Conservation (phyloP, 2,113 vertebrate species). For the Pterocles gutturalis region DNA sequence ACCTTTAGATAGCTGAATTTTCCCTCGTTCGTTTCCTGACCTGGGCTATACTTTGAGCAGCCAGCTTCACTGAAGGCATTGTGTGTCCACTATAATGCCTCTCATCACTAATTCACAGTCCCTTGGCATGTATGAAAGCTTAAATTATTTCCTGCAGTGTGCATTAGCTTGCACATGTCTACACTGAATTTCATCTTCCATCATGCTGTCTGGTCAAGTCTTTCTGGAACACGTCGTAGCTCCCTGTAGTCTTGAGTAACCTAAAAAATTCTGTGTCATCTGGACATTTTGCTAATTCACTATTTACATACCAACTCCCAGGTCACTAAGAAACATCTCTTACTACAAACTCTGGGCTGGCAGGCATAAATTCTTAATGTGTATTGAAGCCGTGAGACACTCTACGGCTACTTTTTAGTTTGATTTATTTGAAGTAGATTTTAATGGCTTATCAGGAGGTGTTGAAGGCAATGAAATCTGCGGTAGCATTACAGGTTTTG, state of each 20-base stretch:
- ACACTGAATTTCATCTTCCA: slow-evolving; percentile 72
- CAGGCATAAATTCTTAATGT: slow-evolving; percentile 60
- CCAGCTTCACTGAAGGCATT: slow-evolving; percentile 58
- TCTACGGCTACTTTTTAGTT: slow-evolving; percentile 35
- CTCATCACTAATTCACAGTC: slow-evolving; percentile 74
- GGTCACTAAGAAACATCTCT: slow-evolving; percentile 70
- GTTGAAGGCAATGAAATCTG: background rate
- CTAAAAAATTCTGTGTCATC: slow-evolving; percentile 77
- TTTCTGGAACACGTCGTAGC: slow-evolving; percentile 61
- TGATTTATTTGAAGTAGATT: slow-evolving; percentile 23
- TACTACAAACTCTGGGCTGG: slow-evolving; percentile 50
- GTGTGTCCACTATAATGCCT: slow-evolving; percentile 68
- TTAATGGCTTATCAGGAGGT: slow-evolving; percentile 30
- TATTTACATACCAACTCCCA: slow-evolving; percentile 76
- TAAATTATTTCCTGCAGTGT: slow-evolving; percentile 73
- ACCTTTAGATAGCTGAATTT: slow-evolving; percentile 1
- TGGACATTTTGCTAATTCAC: slow-evolving; percentile 71
- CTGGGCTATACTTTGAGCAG: slow-evolving; percentile 17
- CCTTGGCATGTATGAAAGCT: slow-evolving; percentile 67
- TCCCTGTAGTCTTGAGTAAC: slow-evolving; percentile 68
- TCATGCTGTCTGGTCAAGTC: slow-evolving; percentile 74
- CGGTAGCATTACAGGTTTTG: background rate
- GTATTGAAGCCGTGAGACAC: slow-evolving; percentile 39
- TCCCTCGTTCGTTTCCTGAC: slow-evolving; percentile 17
- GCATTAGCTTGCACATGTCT: slow-evolving; percentile 70